A percentile compares a stretch with the other conserved stretches of the same genome.
Conservation (phyloP, 1,140 invertebrate genomes). For the Amphibalanus amphitrite region DNA sequence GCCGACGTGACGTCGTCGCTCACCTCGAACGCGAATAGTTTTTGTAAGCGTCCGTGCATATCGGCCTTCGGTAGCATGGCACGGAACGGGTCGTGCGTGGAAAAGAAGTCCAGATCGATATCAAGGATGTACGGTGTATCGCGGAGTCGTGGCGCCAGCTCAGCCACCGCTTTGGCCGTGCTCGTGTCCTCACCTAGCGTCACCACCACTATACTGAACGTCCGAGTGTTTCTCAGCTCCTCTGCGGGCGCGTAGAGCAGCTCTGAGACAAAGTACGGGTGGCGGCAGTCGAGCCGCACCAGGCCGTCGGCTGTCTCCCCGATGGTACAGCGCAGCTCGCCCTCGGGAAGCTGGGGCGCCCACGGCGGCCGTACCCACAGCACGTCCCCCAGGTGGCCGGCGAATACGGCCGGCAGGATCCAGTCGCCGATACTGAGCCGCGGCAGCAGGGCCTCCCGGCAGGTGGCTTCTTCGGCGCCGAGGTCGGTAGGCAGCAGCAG, state of each 20-base stretch:
- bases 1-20: slow-evolving; percentile 8
- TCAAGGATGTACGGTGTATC: slow-evolving; percentile 54
- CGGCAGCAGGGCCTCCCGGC: slow-evolving; percentile 14
- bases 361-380: slow-evolving; percentile 79
- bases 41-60: slow-evolving; percentile 46
- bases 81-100: slow-evolving; percentile 69
- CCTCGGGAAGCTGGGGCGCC: slow-evolving; percentile 59
- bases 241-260: slow-evolving; percentile 41
- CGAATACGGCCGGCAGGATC: slow-evolving; percentile 70
- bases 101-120: slow-evolving; percentile 85
- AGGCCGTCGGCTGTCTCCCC: slow-evolving; percentile 11
- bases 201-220: slow-evolving; percentile 10
- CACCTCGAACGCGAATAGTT: slow-evolving; percentile 30
- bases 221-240: slow-evolving; percentile 35
- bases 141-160: slow-evolving; percentile 5
- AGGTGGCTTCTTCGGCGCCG: slow-evolving; percentile 14
- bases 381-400: slow-evolving; percentile 57
- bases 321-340: slow-evolving; percentile 49
- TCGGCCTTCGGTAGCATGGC: slow-evolving; percentile 44
- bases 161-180: slow-evolving; percentile 4
- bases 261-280: slow-evolving; percentile 70
- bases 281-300: slow-evolving; percentile 35
- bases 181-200: slow-evolving; percentile 4
- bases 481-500: slow-evolving; percentile 46
- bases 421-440: slow-evolving; percentile 71